A percentile compares a stretch with the other conserved stretches of the same genome.
phyloP scores from a whole-genome alignment of 1,140 invertebrate species.

The Achroia grisella region DNA sequence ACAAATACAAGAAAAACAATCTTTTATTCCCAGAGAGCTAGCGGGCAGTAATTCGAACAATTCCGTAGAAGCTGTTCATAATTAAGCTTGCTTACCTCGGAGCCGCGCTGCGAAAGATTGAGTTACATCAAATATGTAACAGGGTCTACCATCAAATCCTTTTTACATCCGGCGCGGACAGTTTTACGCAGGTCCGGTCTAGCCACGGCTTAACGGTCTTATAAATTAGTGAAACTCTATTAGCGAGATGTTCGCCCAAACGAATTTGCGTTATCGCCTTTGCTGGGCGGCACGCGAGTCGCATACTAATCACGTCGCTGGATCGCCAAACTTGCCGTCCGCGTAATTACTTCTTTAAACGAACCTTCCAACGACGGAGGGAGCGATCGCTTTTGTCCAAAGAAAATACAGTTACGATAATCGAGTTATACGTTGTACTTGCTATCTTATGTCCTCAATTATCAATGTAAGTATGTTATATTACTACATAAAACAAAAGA shows the following conservation, averaged over 20 bases:
- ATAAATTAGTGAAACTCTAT: conserved; percentile 74
- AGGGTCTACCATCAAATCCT: conserved; percentile 62
- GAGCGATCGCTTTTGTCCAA: conserved; percentile 40
- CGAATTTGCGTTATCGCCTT: conserved; percentile 72
- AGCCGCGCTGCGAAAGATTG: conserved; percentile 46
- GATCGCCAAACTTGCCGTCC: conserved; percentile 49
- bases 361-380: conserved; percentile 30
- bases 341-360: conserved; percentile 69
- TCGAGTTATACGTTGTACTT: conserved; percentile 36
- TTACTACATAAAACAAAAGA: no score
- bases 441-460: conserved; percentile 17
- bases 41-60: conserved; percentile 46
- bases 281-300: conserved; percentile 42
- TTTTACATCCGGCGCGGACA: conserved; percentile 61
- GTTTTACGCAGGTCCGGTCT: conserved; percentile 55
- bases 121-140: conserved; percentile 65
- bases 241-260: conserved; percentile 69
- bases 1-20: conserved; percentile 15
- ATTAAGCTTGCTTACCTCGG: conserved; percentile 52
- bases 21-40: conserved; percentile 12
- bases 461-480: no score
- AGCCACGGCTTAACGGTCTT: conserved; percentile 59
- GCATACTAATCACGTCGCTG: conserved; percentile 57
- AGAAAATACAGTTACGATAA: conserved; percentile 37
- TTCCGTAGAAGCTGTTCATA: conserved; percentile 51